Evolutionary conservation across 2,797 vertebrate species (phyloP).

Genomic region (Myotis vivesi): DNA sequence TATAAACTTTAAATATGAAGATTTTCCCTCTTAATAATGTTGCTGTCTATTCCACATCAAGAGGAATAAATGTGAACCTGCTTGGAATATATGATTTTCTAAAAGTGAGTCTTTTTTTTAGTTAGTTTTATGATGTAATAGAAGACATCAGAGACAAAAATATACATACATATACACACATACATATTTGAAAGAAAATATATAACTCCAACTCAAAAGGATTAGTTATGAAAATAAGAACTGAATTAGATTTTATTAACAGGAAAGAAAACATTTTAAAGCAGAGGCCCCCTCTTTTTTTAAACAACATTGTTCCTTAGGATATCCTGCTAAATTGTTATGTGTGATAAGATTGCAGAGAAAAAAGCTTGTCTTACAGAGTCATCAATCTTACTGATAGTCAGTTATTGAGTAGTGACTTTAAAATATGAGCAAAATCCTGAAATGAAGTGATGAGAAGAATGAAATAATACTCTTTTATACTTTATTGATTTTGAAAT

Average conservation of each 20-base stretch:
- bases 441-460: not conserved
- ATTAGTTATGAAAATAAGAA: constrained; percentile 73
- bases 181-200: constrained; percentile 39
- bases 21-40: constrained; percentile 29
- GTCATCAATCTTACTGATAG: constrained; percentile 62
- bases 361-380: constrained; percentile 49
- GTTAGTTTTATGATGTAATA: constrained; percentile 39
- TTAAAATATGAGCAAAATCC: not conserved
- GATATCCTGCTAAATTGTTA: constrained; percentile 79
- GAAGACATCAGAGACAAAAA: constrained; percentile 6
- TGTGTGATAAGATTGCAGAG: constrained; percentile 68
- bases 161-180: constrained; percentile 9
- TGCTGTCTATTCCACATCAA: not conserved
- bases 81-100: constrained; percentile 31
- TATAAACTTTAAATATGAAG: not conserved
- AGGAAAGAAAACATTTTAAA: constrained; percentile 79
- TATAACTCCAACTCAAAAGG: constrained; percentile 63
- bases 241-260: constrained; percentile 73
- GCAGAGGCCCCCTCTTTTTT: constrained; percentile 55
- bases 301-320: constrained; percentile 74
- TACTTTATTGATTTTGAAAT: not conserved
- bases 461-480: constrained; percentile 15
- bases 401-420: constrained; percentile 52
- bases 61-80: not conserved
- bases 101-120: constrained; percentile 42